These are phyloP conservation scores for Trematomus loennbergii DNA, from an alignment of 2,113 vertebrate species.

Conservation along the genomic window DNA sequence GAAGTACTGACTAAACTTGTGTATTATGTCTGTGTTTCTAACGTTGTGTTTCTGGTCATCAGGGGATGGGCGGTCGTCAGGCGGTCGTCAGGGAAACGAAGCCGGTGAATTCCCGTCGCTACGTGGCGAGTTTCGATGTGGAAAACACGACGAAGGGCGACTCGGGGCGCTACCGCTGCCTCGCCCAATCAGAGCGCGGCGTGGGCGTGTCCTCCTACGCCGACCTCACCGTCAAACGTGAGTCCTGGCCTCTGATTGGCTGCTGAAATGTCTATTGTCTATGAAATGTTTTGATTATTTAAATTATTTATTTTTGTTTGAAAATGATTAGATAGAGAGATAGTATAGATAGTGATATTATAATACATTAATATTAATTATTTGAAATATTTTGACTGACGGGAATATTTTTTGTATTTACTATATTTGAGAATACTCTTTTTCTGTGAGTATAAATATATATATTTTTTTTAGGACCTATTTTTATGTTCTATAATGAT, in stretches of 20 bases:
- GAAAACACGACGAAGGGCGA: slow-evolving; percentile 92
- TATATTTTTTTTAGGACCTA: too few species aligned
- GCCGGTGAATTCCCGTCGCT: slow-evolving; percentile 87
- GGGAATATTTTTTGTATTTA: too few species aligned
- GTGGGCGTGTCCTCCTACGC: slow-evolving; percentile 94
- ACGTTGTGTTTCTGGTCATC: background rate
- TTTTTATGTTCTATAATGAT: too few species aligned
- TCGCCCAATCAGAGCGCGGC: slow-evolving; percentile 91
- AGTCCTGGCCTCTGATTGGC: slow-evolving; percentile 55
- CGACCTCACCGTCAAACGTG: slow-evolving; percentile 95
- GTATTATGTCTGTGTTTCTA: background rate
- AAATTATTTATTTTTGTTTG: background rate
- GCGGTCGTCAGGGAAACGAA: slow-evolving; percentile 89
- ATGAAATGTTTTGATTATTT: background rate
- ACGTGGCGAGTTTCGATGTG: slow-evolving; percentile 90
- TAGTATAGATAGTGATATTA: too few species aligned
- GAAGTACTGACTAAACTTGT: too few species aligned
- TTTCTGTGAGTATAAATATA: too few species aligned
- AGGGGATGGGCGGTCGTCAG: slow-evolving; percentile 91
- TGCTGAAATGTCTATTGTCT: background rate
- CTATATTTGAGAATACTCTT: too few species aligned
- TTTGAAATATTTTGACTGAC: background rate
- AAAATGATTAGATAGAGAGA: too few species aligned
- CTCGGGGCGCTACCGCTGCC: slow-evolving; percentile 93
- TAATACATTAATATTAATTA: too few species aligned